These are phyloP conservation scores for Petrolisthes manimaculis DNA, from an alignment of 2,888 invertebrate genomes.

Conservation along the genomic window DNA sequence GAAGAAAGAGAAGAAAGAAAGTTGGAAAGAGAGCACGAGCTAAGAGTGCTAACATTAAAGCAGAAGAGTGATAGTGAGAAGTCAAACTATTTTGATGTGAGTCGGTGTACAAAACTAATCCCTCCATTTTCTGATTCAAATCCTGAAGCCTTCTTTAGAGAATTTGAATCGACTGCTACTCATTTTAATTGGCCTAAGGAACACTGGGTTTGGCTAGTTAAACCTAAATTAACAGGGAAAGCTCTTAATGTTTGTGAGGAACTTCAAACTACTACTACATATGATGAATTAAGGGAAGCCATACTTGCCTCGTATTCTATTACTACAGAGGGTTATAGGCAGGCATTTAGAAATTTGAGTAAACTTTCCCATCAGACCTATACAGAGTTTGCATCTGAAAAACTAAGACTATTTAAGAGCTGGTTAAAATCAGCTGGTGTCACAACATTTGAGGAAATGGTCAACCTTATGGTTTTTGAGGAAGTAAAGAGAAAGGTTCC, in stretches of 20 bases:
- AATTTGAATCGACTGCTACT: too few species aligned
- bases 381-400: not conserved
- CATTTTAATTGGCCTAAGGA: too few species aligned
- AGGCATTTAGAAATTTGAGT: not conserved
- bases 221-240: too few species aligned
- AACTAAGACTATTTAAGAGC: not conserved
- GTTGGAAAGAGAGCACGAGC: not conserved
- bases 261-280: constrained; percentile 5
- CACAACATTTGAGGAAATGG: constrained; percentile 18
- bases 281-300: not conserved
- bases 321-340: constrained; percentile 22
- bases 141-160: too few species aligned
- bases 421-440: constrained; percentile 11
- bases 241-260: not conserved
- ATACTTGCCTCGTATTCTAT: not conserved
- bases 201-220: too few species aligned
- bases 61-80: not conserved
- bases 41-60: not conserved
- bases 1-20: not conserved
- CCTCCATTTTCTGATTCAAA: not conserved
- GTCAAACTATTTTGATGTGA: too few species aligned
- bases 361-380: constrained; percentile 11
- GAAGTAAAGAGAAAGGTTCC: constrained; percentile 25
- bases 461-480: constrained; percentile 13
- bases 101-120: not conserved